These are phyloP conservation scores for Pristiophorus japonicus DNA, from an alignment of 2,113 vertebrate species.

Conservation along the genomic window DNA sequence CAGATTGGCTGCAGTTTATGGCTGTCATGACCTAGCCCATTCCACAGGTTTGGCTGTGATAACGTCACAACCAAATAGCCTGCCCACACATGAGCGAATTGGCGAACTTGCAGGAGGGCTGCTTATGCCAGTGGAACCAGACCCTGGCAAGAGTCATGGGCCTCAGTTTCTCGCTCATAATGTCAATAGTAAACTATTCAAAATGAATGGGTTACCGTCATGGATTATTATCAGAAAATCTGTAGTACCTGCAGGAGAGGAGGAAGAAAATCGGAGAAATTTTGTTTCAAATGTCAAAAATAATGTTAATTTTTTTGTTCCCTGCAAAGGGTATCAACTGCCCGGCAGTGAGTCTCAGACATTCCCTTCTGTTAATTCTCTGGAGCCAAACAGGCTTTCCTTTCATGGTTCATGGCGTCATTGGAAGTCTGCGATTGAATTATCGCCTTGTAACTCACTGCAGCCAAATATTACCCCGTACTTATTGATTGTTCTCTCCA, in stretches of 20 bases:
- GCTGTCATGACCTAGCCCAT: background rate
- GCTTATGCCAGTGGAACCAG: background rate
- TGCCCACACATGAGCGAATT: background rate
- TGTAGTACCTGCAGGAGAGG: background rate
- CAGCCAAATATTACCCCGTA: background rate
- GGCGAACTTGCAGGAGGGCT: background rate
- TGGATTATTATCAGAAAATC: background rate
- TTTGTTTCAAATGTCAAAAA: constrained; percentile 1
- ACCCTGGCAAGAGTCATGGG: background rate
- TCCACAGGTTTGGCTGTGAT: background rate
- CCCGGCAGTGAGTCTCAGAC: background rate
- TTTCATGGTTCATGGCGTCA: background rate
- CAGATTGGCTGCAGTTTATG: background rate
- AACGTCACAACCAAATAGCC: background rate
- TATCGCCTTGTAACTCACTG: background rate
- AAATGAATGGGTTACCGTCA: background rate
- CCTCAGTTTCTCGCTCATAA: background rate
- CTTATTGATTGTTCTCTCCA: background rate
- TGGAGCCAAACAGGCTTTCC: background rate
- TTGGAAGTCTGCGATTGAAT: background rate
- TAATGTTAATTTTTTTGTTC: background rate
- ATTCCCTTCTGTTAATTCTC: background rate
- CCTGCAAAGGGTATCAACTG: background rate
- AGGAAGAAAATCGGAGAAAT: background rate
- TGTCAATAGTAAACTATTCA: background rate